Evolutionary conservation across 2,113 vertebrate species (phyloP).

Genomic region (Nicator chloris): DNA sequence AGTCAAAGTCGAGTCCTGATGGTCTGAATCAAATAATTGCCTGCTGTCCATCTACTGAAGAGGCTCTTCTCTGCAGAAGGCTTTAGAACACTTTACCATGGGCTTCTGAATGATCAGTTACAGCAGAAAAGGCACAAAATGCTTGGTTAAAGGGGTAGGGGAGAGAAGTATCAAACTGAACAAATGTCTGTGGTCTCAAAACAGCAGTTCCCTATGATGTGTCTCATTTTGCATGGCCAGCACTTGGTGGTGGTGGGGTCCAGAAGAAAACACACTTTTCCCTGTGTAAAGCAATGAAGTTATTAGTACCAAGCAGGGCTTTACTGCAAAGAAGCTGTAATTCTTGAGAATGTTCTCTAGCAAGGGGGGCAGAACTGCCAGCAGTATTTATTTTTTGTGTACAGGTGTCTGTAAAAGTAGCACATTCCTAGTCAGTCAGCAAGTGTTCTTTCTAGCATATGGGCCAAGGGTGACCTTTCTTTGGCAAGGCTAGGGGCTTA

Average conservation of each 20-base stretch:
- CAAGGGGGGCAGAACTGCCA: neutral
- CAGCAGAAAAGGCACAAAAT: neutral
- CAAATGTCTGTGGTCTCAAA: neutral
- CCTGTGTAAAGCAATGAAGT: neutral
- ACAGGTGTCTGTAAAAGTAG: neutral
- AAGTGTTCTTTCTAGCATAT: neutral
- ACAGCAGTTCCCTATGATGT: neutral
- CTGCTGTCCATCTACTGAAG: neutral
- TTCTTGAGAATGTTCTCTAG: neutral
- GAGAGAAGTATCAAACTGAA: neutral
- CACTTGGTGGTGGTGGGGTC: neutral
- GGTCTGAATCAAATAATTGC: neutral
- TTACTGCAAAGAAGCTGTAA: neutral
- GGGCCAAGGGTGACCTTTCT: neutral
- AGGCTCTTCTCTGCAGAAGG: neutral
- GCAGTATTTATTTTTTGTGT: neutral
- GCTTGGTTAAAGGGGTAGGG: neutral
- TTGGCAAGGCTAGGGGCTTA: neutral
- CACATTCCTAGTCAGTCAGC: neutral
- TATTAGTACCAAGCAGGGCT: neutral
- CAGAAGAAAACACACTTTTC: neutral
- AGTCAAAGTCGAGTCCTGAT: neutral
- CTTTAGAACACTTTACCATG: neutral
- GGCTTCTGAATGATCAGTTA: neutral
- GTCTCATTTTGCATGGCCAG: neutral